Base-by-base conservation (phyloP, 2,797 vertebrate species). In the Pantherophis alleghaniensis region DNA sequence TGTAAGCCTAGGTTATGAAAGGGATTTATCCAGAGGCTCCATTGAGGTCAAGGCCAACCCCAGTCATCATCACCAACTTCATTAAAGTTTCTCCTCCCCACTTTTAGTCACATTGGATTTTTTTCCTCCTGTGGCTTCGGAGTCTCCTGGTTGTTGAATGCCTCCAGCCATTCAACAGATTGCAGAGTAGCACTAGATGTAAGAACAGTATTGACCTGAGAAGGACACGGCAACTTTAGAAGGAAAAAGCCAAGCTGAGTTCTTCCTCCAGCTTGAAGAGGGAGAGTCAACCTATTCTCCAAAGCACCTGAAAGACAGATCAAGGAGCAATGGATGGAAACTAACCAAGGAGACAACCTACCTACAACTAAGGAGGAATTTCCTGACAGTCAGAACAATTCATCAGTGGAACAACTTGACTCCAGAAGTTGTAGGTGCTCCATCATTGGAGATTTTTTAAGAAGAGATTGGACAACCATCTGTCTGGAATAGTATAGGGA, bases 211-310 rank as follows among this genome's bases (percentile, higher is more conserved):
- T n/a, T 59, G 6, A 3, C 69, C 55, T 61, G n/a, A n/a, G 53
- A 60, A 18, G 26, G n/a, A 87, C 7, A n/a, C 79, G 74, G 92
- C 74, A 86, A n/a, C 55, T 47, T 4, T 11, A 94, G 66, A 74
- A 37, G n/a, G 66, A 95, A 95, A 95, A 94, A 79, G 24, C 3
- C 94, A 96, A 95, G 95, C 93, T 93, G 94, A 93, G 94, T 93
- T 28, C 93, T 92, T 91, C 96, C n/a, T 32, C n/a, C n/a, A 32
- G 66, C n/a, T 32, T 69, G n/a, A 18, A 74, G 66, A 18, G 0
- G 13, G 61, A n/a, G 11, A 7, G 12, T 16, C 66, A 14, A 32
- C 1, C n/a, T 69, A 2, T 69, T 32, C 14, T 69, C 66, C 63
- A 66, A 66, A 7, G 28, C 12, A n/a, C 63, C 63, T 0, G 2